Evolutionary conservation across 2,888 invertebrate species (phyloP).

Genomic region (Chrysolina haemoptera): DNA sequence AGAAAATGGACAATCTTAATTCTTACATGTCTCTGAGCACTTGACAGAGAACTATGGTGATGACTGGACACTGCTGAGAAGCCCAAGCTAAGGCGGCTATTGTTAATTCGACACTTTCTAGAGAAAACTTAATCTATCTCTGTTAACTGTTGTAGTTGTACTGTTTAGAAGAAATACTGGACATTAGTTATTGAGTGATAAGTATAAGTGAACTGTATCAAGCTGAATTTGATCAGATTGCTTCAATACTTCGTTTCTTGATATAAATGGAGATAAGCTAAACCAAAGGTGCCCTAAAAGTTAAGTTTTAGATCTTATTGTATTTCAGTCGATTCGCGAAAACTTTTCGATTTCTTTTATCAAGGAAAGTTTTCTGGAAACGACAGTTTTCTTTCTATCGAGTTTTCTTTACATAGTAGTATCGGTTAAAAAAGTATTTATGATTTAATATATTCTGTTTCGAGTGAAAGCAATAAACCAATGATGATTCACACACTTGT

Average conservation of each 20-base stretch:
- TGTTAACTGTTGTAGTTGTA: constrained; percentile 68
- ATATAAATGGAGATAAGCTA: constrained; percentile 77
- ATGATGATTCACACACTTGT: constrained; percentile 55
- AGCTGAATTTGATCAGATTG: constrained; percentile 54
- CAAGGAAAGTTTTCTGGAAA: constrained; percentile 38
- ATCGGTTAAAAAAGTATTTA: constrained; percentile 55
- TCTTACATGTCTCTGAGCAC: constrained; percentile 82
- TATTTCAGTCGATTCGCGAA: constrained; percentile 33
- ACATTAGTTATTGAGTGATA: constrained; percentile 65
- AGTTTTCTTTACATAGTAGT: constrained; percentile 62
- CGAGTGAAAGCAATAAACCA: constrained; percentile 68
- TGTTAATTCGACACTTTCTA: constrained; percentile 51
- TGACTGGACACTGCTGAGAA: constrained; percentile 66
- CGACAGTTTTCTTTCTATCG: constrained; percentile 48
- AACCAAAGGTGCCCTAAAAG: constrained; percentile 89
- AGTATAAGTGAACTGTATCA: constrained; percentile 64
- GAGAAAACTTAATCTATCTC: constrained; percentile 62
- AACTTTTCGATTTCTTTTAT: constrained; percentile 28
- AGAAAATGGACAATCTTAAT: constrained; percentile 90
- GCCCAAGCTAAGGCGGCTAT: constrained; percentile 49
- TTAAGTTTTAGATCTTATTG: constrained; percentile 72
- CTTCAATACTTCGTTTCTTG: constrained; percentile 55
- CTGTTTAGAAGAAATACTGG: constrained; percentile 63
- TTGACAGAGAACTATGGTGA: constrained; percentile 76
- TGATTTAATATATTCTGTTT: constrained; percentile 51